phyloP scores from a whole-genome alignment of 2,888 invertebrate genomes.

The Anaspis maculata region DNA sequence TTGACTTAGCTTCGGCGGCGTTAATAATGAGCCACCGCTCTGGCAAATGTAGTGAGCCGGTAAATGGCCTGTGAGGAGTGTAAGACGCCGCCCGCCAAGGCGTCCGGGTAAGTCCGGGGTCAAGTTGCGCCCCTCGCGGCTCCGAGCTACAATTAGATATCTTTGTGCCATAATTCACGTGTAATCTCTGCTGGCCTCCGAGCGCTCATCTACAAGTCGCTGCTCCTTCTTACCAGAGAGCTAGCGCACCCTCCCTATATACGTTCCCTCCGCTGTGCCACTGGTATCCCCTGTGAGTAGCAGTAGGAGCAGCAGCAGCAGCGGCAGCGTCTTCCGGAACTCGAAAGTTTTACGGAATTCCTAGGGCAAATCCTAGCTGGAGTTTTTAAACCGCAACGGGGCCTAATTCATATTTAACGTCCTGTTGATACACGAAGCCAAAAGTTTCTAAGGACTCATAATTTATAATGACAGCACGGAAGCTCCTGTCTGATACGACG shows the following conservation, averaged over 20 bases:
- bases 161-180: slow-evolving; percentile 52
- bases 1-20: slow-evolving; percentile 39
- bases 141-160: slow-evolving; percentile 46
- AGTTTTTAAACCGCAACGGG: too few relatives aligned
- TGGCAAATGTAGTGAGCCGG: slow-evolving; percentile 42
- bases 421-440: too few relatives aligned
- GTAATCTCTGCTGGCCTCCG: slow-evolving; percentile 48
- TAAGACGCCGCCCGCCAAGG: slow-evolving; percentile 20
- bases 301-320: too few relatives aligned
- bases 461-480: too few relatives aligned
- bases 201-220: slow-evolving; percentile 39
- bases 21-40: slow-evolving; percentile 38
- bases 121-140: slow-evolving; percentile 34
- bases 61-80: slow-evolving; percentile 41
- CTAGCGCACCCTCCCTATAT: slow-evolving; percentile 8
- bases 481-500: too few relatives aligned
- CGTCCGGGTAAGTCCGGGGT: slow-evolving; percentile 29
- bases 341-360: too few relatives aligned
- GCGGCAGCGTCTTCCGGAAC: too few relatives aligned
- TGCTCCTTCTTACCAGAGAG: slow-evolving; percentile 12
- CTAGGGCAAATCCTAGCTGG: too few relatives aligned
- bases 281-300: too few relatives aligned
- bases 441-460: too few relatives aligned
- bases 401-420: too few relatives aligned
- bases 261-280: too few relatives aligned